Conservation (phyloP, 2,113 vertebrate genomes). For the Gnathonemus echidnorhynchus region DNA sequence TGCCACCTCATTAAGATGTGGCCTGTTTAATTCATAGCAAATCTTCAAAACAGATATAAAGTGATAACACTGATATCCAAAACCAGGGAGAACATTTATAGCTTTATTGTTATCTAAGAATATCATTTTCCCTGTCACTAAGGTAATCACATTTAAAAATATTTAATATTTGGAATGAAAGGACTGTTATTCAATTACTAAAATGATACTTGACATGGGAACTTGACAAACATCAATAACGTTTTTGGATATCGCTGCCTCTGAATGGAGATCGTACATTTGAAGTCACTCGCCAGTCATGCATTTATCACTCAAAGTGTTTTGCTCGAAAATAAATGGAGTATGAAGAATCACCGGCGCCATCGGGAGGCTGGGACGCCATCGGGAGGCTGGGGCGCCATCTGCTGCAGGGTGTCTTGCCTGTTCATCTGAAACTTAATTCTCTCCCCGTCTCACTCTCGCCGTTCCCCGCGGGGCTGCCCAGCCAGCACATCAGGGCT, state of each 20-base stretch:
- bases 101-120: background rate
- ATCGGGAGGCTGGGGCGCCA: background rate
- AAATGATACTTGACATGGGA: background rate
- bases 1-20: background rate
- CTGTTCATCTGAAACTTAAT: background rate
- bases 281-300: background rate
- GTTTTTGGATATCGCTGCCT: background rate
- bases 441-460: background rate
- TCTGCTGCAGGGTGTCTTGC: background rate
- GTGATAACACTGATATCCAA: background rate
- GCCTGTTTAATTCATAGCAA: background rate
- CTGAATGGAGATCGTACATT: background rate
- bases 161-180: background rate
- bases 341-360: no score
- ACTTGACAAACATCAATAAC: background rate
- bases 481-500: background rate
- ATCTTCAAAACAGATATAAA: background rate
- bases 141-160: background rate
- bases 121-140: background rate
- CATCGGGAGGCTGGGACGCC: background rate
- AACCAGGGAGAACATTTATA: background rate
- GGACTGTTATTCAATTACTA: background rate
- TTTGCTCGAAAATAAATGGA: background rate
- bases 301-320: background rate
- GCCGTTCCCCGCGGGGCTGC: background rate